These are phyloP conservation scores for Luidia sarsii DNA, from an alignment of 53 echinoderm and acorn worm genomes.

Conservation along the genomic window DNA sequence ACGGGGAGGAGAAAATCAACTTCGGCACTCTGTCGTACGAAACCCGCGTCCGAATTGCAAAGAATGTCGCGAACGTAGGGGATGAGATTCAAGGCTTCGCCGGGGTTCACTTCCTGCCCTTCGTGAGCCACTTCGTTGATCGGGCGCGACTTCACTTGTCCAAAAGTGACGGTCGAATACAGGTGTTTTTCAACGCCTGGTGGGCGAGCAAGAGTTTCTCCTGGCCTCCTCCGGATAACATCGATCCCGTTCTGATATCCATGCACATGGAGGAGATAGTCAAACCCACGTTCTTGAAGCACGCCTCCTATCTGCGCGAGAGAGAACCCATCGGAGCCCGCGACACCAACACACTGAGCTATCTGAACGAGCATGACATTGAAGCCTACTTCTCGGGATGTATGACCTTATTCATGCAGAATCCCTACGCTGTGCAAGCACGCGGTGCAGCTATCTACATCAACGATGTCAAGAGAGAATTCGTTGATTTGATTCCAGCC, in stretches of 20 bases:
- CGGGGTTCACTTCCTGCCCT: conserved; percentile 19
- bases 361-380: background rate
- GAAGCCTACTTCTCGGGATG: conserved; percentile 25
- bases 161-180: background rate
- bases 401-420: background rate
- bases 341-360: background rate
- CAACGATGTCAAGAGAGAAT: background rate
- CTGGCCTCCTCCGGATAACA: conserved; percentile 15
- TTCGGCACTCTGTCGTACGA: conserved; percentile 4
- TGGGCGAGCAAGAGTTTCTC: background rate
- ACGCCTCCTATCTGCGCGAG: background rate
- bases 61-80: background rate
- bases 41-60: background rate
- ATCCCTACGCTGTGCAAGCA: background rate
- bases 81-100: conserved; percentile 17
- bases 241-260: conserved; percentile 6
- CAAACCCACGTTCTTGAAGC: background rate
- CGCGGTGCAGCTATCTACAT: background rate
- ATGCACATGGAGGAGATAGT: background rate
- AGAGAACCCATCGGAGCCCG: conserved; percentile 10
- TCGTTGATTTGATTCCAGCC: background rate
- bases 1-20: too few relatives aligned
- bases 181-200: conserved; percentile 16
- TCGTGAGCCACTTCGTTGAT: background rate
- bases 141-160: background rate